Conservation (phyloP, 2,797 vertebrate genomes). For the Spondyliosoma cantharus region DNA sequence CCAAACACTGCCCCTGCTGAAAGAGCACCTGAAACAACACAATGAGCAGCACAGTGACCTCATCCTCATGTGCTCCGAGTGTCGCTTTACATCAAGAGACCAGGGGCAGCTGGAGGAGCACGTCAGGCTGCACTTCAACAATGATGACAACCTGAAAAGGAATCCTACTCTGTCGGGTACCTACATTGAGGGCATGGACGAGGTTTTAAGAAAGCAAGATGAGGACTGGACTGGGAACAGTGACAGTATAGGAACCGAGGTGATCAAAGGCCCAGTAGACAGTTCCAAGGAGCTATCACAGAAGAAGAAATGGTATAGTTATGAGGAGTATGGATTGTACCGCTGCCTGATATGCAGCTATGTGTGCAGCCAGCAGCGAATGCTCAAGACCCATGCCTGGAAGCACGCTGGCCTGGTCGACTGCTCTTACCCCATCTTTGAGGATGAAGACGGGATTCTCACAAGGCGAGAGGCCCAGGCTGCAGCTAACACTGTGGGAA, state of each 20-base stretch:
- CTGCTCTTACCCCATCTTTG: conserved; percentile 97
- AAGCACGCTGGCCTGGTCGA: conserved; percentile 96
- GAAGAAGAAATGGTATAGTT: conserved; percentile 94
- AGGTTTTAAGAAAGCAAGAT: conserved; percentile 51
- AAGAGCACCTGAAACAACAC: conserved; percentile 92
- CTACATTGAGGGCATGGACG: conserved; percentile 11
- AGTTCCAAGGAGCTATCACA: conserved; percentile 55
- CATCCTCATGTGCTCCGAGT: conserved; percentile 86
- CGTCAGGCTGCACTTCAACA: conserved; percentile 87
- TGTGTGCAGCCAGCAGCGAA: conserved; percentile 95
- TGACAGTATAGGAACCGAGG: background rate
- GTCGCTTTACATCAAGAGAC: conserved; percentile 89
- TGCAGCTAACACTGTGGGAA: background rate
- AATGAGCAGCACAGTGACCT: conserved; percentile 86
- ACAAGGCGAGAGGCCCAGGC: conserved; percentile 73
- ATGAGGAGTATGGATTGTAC: conserved; percentile 93
- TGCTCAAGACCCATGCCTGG: conserved; percentile 98
- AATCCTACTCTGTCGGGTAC: conserved; percentile 7
- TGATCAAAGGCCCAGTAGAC: conserved; percentile 5
- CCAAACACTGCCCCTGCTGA: conserved; percentile 87
- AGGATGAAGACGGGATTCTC: conserved; percentile 87
- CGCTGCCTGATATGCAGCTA: conserved; percentile 97
- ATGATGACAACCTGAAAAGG: conserved; percentile 16
- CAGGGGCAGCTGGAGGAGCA: conserved; percentile 93
- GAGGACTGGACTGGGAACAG: conserved; percentile 17